Evolutionary conservation across 2,113 vertebrate species (phyloP).

Genomic region (Muntiacus reevesi): DNA sequence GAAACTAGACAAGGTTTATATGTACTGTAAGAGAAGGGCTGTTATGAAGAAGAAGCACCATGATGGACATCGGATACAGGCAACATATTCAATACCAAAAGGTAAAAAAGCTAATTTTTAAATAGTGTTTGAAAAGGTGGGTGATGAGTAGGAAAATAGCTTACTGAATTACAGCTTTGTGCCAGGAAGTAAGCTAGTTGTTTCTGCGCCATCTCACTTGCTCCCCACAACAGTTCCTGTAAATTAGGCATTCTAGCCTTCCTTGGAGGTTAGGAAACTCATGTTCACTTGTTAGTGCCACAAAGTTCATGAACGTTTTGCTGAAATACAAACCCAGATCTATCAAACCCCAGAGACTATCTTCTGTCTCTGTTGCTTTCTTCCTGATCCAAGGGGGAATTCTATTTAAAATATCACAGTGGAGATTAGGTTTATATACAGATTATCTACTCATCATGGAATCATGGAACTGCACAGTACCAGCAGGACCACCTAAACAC

Average conservation of each 20-base stretch:
- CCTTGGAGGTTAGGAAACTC: neutral
- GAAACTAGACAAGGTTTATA: neutral
- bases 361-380: neutral
- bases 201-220: neutral
- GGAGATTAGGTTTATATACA: neutral
- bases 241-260: neutral
- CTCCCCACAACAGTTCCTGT: neutral
- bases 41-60: neutral
- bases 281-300: neutral
- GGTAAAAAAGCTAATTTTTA: neutral
- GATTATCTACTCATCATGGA: neutral
- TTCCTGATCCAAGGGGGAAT: neutral
- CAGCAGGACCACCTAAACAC: neutral
- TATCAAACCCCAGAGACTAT: neutral
- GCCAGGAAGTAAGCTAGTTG: too few species aligned
- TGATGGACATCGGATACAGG: neutral
- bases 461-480: neutral
- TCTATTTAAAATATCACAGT: neutral
- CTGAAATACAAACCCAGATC: neutral
- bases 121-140: neutral
- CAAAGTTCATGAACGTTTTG: neutral
- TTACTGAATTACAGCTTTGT: neutral
- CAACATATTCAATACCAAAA: neutral
- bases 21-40: neutral
- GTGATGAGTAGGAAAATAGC: neutral